Evolutionary conservation across 2,888 invertebrate species (phyloP).

Genomic region (Kuschelorhynchus macadamiae): DNA sequence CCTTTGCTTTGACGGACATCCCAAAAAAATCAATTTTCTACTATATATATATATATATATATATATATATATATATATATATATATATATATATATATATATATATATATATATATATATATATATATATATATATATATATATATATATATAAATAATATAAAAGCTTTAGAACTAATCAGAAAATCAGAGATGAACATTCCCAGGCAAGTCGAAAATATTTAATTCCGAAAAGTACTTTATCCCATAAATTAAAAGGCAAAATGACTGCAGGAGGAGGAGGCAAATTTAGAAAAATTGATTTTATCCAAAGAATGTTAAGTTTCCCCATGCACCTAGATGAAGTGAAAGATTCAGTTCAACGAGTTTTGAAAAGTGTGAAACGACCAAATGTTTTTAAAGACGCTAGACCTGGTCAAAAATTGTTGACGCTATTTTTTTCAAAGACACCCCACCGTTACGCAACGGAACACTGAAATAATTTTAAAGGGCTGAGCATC

Average conservation of each 20-base stretch:
- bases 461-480: slow-evolving; percentile 50
- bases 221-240: slow-evolving; percentile 22
- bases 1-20: no score
- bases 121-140: no score
- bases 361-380: slow-evolving; percentile 31
- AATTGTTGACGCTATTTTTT: slow-evolving; percentile 51
- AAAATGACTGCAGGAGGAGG: slow-evolving; percentile 18
- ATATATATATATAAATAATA: no score
- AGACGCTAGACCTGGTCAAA: slow-evolving; percentile 24
- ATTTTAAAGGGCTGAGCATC: slow-evolving; percentile 54
- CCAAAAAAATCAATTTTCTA: no score
- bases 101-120: no score
- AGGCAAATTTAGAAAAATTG: slow-evolving; percentile 30
- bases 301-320: slow-evolving; percentile 44
- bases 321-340: slow-evolving; percentile 51
- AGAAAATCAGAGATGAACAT: no score
- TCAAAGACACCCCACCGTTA: slow-evolving; percentile 54
- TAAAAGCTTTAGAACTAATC: no score
- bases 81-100: no score
- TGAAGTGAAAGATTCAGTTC: slow-evolving; percentile 44
- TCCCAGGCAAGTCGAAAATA: slow-evolving; percentile 8
- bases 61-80: no score
- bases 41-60: no score
- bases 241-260: slow-evolving; percentile 16
- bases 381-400: slow-evolving; percentile 30